These are phyloP conservation scores for Drosophila kohkoa DNA, from an alignment of 1,140 invertebrate species.

Conservation along the genomic window DNA sequence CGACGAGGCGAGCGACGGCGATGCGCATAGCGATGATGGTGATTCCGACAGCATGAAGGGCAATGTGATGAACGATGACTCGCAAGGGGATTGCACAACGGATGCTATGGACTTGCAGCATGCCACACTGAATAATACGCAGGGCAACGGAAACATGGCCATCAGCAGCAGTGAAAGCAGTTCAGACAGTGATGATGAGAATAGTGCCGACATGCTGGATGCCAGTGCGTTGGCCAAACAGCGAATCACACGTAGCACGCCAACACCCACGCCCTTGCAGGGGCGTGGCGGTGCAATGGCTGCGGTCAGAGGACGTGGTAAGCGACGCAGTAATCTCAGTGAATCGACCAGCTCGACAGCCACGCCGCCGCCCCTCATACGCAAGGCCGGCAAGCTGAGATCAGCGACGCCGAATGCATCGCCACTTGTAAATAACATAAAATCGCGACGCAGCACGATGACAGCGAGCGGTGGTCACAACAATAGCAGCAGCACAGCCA, in stretches of 20 bases:
- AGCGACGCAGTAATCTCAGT: constrained; percentile 69
- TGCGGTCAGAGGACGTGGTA: constrained; percentile 58
- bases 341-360: constrained; percentile 69
- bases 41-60: constrained; percentile 57
- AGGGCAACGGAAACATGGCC: constrained; percentile 70
- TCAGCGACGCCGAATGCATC: constrained; percentile 71
- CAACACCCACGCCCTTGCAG: constrained; percentile 63
- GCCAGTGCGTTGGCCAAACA: constrained; percentile 26
- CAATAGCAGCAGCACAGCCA: constrained; percentile 32
- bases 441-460: constrained; percentile 63
- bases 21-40: constrained; percentile 67
- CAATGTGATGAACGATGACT: constrained; percentile 35
- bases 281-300: constrained; percentile 39
- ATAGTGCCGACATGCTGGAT: constrained; percentile 2
- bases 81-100: constrained; percentile 66
- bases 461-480: constrained; percentile 34
- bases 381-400: constrained; percentile 56
- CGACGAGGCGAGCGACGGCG: constrained; percentile 77
- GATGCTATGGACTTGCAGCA: constrained; percentile 72
- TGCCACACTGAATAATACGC: constrained; percentile 46
- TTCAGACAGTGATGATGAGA: constrained; percentile 53
- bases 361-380: constrained; percentile 62
- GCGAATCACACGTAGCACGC: constrained; percentile 66
- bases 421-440: constrained; percentile 68
- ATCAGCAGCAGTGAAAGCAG: constrained; percentile 65